These are phyloP conservation scores for Philhelius pedissequus DNA, from an alignment of 2,888 invertebrate genomes.

Conservation along the genomic window DNA sequence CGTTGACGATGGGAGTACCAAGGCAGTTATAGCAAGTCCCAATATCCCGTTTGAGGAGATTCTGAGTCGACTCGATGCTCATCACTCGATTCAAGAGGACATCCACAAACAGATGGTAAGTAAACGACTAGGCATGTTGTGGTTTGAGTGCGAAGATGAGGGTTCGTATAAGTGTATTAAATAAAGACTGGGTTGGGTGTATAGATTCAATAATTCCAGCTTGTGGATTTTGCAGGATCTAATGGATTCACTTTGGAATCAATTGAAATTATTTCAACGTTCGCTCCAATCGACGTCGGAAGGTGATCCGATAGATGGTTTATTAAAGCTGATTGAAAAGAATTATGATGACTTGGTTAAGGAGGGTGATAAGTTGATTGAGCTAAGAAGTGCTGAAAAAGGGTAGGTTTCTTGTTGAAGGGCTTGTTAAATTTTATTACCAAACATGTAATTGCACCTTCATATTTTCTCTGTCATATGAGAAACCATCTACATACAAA, in stretches of 20 bases:
- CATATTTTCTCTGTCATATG: background rate
- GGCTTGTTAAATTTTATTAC: background rate
- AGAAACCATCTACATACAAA: too few species aligned
- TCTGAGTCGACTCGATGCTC: conserved; percentile 74
- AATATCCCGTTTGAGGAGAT: conserved; percentile 74
- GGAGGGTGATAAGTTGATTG: conserved; percentile 77
- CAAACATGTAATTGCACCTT: background rate
- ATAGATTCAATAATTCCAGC: conserved; percentile 10
- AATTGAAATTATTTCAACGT: conserved; percentile 77
- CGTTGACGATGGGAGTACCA: conserved; percentile 65
- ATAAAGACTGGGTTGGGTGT: background rate
- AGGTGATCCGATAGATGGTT: conserved; percentile 75
- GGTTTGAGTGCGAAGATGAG: background rate
- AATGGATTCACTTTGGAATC: conserved; percentile 77
- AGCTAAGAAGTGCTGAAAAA: conserved; percentile 75
- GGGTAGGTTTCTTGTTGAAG: conserved; percentile 70
- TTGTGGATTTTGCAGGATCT: conserved; percentile 45
- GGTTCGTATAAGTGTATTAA: background rate
- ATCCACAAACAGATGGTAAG: conserved; percentile 76
- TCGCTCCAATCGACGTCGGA: conserved; percentile 76
- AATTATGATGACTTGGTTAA: conserved; percentile 77
- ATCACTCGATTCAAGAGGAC: conserved; percentile 76
- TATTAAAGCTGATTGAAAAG: conserved; percentile 77
- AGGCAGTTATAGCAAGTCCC: conserved; percentile 72
- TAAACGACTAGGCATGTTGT: background rate